Percentiles rank a stretch among this genome's conserved stretches.
phyloP scores from a whole-genome alignment of 2,888 invertebrate genomes.

The Margaritifera margaritifera region DNA sequence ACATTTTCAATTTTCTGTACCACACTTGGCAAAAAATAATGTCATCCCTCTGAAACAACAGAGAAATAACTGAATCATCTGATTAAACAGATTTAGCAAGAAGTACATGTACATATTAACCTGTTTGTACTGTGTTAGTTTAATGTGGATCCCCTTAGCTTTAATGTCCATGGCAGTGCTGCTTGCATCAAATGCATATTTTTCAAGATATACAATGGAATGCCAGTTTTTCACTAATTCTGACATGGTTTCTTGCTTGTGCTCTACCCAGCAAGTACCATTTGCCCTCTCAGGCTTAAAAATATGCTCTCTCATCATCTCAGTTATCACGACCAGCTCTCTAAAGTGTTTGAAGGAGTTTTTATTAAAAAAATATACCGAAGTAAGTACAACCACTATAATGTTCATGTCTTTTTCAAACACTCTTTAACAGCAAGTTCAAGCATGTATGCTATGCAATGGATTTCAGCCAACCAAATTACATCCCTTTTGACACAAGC shows the following conservation, averaged over 20 bases:
- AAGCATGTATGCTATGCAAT: too few relatives aligned
- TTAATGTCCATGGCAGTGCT: background rate
- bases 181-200: slow-evolving; percentile 3
- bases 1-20: too few relatives aligned
- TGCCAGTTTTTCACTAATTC: slow-evolving; percentile 5
- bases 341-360: background rate
- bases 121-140: background rate
- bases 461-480: too few relatives aligned
- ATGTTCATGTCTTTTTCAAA: too few relatives aligned
- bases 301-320: slow-evolving; percentile 1
- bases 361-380: background rate
- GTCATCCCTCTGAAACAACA: too few relatives aligned
- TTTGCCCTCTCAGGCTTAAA: slow-evolving; percentile 3
- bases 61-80: too few relatives aligned
- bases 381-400: too few relatives aligned
- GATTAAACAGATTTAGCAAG: too few relatives aligned
- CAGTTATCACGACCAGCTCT: background rate
- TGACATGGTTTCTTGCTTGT: background rate
- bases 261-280: slow-evolving; percentile 3
- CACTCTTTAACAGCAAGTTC: too few relatives aligned
- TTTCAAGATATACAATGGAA: background rate
- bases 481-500: too few relatives aligned
- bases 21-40: too few relatives aligned
- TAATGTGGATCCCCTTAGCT: slow-evolving; percentile 1
- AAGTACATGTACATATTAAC: slow-evolving; percentile 1